phyloP scores from a whole-genome alignment of 2,797 vertebrate genomes.

The Valencia hispanica region DNA sequence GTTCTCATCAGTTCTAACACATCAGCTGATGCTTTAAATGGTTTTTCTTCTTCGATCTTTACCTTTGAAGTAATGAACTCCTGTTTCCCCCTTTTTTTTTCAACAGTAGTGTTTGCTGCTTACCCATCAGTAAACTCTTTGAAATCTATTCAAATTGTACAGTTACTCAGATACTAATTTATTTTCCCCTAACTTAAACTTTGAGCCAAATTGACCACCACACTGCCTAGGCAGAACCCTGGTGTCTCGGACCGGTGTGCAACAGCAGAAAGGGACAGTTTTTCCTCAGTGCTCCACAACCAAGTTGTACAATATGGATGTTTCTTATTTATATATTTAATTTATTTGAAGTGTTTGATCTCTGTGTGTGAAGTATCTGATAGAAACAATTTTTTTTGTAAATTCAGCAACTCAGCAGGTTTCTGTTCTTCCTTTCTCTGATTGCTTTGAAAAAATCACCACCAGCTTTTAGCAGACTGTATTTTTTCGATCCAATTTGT shows the following conservation, averaged over 20 bases:
- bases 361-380: background rate
- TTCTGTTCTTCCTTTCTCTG: background rate
- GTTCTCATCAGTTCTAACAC: background rate
- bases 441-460: background rate
- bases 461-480: background rate
- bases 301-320: background rate
- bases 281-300: background rate
- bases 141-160: constrained; percentile 4
- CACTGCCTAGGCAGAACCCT: background rate
- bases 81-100: background rate
- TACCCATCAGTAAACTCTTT: background rate
- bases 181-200: constrained; percentile 1
- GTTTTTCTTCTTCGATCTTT: background rate
- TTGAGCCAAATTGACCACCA: constrained; percentile 9
- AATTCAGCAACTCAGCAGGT: background rate
- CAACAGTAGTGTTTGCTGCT: background rate
- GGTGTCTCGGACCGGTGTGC: background rate
- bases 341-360: background rate
- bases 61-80: background rate
- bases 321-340: background rate
- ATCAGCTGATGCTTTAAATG: background rate
- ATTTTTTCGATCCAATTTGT: background rate
- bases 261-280: background rate
- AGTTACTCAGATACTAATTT: constrained; percentile 2
- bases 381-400: background rate